A percentile compares a stretch with the other conserved stretches of the same genome.
These are phyloP conservation scores for Felis catus DNA, from an alignment of 2,113 vertebrate species.

Conservation along the genomic window DNA sequence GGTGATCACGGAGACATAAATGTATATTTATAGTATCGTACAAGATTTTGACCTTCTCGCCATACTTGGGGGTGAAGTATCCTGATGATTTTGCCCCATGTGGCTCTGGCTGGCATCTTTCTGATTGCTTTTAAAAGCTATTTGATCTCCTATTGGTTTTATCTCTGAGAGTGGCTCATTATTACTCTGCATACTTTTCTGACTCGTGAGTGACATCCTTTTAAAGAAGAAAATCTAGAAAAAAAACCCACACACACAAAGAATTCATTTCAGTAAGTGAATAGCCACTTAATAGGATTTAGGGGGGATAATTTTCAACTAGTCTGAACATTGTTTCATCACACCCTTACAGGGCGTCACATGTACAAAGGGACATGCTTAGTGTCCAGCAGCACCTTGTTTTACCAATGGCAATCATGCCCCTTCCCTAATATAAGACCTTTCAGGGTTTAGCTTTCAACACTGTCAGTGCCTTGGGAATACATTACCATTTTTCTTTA, in stretches of 20 bases:
- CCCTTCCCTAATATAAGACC: neutral
- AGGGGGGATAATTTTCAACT: conserved; percentile 33
- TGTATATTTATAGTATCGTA: conserved; percentile 66
- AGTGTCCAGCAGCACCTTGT: neutral
- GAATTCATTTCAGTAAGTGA: conserved; percentile 60
- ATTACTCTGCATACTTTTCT: conserved; percentile 75
- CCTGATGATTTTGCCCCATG: conserved; percentile 68
- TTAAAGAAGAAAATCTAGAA: conserved; percentile 86
- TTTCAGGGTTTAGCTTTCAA: conserved; percentile 17
- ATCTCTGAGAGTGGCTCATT: conserved; percentile 71
- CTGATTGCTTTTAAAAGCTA: conserved; percentile 63
- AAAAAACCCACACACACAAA: conserved; percentile 62
- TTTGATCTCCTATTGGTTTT: conserved; percentile 78
- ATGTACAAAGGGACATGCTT: neutral
- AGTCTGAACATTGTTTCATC: conserved; percentile 10
- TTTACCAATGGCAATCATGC: conserved; percentile 9
- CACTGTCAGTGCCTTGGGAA: neutral
- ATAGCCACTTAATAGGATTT: conserved; percentile 17
- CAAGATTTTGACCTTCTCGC: conserved; percentile 81
- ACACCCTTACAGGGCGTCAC: neutral
- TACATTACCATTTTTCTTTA: conserved; percentile 23
- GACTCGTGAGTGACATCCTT: conserved; percentile 72
- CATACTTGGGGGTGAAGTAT: conserved; percentile 66
- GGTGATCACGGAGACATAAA: conserved; percentile 67
- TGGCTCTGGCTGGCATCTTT: conserved; percentile 82